phyloP scores from a whole-genome alignment of 1,140 invertebrate genomes.

The Cyphomyrmex costatus region DNA sequence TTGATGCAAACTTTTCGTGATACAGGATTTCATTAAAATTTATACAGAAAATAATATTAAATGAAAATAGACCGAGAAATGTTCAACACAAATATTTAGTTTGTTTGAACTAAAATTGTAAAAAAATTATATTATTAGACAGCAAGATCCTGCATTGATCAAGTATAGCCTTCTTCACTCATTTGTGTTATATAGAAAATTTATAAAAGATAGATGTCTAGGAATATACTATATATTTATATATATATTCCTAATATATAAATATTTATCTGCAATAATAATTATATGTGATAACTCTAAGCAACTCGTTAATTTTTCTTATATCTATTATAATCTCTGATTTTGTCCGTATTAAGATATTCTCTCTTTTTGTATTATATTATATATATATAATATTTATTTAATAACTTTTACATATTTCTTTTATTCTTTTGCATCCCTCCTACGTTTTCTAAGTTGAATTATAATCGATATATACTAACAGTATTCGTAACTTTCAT shows the following conservation, averaged over 20 bases:
- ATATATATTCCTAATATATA: not conserved
- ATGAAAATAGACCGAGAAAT: too few relatives aligned
- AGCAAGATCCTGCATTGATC: too few relatives aligned
- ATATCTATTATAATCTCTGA: not conserved
- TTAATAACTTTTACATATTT: not conserved
- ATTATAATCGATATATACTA: not conserved
- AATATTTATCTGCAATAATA: not conserved
- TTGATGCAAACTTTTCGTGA: slow-evolving; percentile 1
- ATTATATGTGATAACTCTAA: not conserved
- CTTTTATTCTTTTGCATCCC: not conserved
- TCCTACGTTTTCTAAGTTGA: not conserved
- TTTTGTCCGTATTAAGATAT: too few relatives aligned
- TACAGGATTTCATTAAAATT: not conserved
- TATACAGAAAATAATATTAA: not conserved
- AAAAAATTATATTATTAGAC: too few relatives aligned
- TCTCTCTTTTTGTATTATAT: too few relatives aligned
- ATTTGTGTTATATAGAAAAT: too few relatives aligned
- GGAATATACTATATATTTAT: not conserved
- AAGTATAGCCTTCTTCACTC: too few relatives aligned
- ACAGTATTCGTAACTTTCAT: not conserved
- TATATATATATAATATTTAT: too few relatives aligned
- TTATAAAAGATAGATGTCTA: not conserved
- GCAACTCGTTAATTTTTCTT: not conserved
- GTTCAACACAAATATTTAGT: too few relatives aligned
- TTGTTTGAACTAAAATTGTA: too few relatives aligned